These are phyloP conservation scores for Neotoma lepida DNA, from an alignment of 2,113 vertebrate species.

Conservation along the genomic window DNA sequence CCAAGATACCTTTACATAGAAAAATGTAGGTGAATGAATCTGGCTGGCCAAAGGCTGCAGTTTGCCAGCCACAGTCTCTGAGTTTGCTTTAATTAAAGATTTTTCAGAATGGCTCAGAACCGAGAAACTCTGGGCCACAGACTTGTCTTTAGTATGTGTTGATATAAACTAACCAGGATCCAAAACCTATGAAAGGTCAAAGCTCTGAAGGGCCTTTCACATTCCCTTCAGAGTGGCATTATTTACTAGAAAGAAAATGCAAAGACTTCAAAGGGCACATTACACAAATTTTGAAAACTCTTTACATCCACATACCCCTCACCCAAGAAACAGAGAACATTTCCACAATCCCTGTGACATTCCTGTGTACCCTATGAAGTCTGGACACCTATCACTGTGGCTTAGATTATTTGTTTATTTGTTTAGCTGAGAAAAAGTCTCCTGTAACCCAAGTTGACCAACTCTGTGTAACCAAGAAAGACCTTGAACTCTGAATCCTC, in stretches of 20 bases:
- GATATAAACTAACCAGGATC: background rate
- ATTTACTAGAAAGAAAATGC: background rate
- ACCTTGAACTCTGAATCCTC: background rate
- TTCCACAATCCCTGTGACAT: background rate
- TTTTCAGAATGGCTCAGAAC: background rate
- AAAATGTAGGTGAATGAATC: background rate
- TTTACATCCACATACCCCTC: background rate
- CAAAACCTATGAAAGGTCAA: background rate
- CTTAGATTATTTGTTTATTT: background rate
- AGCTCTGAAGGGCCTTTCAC: background rate
- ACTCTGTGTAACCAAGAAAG: background rate
- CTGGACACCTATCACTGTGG: background rate
- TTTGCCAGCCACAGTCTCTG: background rate
- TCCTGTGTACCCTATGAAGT: background rate
- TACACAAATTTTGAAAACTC: background rate
- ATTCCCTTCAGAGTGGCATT: background rate
- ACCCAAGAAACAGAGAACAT: background rate
- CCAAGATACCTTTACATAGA: background rate
- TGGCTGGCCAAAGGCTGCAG: background rate
- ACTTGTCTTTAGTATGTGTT: background rate
- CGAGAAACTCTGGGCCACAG: background rate
- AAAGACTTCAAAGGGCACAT: background rate
- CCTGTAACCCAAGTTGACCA: background rate
- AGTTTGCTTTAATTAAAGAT: background rate
- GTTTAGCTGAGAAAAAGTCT: background rate